phyloP scores from a whole-genome alignment of 2,888 invertebrate genomes.

The Tenthredo distinguenda region DNA sequence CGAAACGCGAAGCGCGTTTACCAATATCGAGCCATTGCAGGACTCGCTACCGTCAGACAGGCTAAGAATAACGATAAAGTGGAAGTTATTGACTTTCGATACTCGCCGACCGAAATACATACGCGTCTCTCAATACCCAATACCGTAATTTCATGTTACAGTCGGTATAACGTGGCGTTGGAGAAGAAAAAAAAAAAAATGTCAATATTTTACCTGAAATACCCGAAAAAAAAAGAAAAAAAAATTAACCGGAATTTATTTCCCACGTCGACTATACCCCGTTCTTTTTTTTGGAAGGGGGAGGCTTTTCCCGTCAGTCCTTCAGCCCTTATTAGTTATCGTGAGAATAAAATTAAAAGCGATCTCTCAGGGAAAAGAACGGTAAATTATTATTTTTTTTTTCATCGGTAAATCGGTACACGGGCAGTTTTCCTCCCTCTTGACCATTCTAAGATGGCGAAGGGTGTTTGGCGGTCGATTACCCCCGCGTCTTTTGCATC shows the following conservation, averaged over 20 bases:
- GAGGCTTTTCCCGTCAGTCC: not conserved
- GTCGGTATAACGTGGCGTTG: not conserved
- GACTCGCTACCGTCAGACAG: not conserved
- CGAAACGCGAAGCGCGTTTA: not conserved
- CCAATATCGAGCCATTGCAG: slow-evolving; percentile 24
- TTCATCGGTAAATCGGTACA: not conserved
- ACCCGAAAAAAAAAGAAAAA: not conserved
- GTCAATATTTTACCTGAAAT: not conserved
- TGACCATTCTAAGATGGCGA: slow-evolving; percentile 35
- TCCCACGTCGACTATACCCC: not conserved
- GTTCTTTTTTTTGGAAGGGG: not conserved
- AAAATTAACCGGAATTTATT: not conserved
- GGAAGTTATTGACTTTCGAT: slow-evolving; percentile 50
- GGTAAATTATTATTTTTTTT: not conserved
- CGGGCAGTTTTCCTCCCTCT: not conserved
- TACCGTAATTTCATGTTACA: not conserved
- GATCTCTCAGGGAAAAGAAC: not conserved
- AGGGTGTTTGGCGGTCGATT: slow-evolving; percentile 45
- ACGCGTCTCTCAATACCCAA: slow-evolving; percentile 1
- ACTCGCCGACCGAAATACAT: slow-evolving; percentile 28
- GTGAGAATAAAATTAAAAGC: too few species aligned
- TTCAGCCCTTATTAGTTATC: not conserved
- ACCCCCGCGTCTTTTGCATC: slow-evolving; percentile 37
- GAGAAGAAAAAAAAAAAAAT: not conserved
- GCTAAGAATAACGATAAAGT: slow-evolving; percentile 49